A percentile compares a stretch with the other conserved stretches of the same genome.
phyloP scores from a whole-genome alignment of 2,888 invertebrate genomes.

The Luperina testacea region DNA sequence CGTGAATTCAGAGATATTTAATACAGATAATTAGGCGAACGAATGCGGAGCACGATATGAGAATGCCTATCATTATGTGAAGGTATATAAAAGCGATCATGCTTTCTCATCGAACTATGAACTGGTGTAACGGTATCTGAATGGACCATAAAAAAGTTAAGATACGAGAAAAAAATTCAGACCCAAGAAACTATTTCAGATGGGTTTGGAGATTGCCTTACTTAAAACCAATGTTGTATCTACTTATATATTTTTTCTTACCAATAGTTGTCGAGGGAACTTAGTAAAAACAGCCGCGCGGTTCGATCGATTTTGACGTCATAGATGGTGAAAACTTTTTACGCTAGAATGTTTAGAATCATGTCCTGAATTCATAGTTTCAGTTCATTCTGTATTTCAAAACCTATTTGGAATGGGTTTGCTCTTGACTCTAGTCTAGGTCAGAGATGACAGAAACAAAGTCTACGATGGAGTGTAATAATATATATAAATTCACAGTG shows the following conservation, averaged over 20 bases:
- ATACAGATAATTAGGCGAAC: slow-evolving; percentile 53
- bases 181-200: slow-evolving; percentile 27
- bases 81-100: slow-evolving; percentile 20
- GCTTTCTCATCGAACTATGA: slow-evolving; percentile 32
- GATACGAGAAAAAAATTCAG: slow-evolving; percentile 32
- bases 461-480: no score
- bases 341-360: no score
- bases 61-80: slow-evolving; percentile 40
- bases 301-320: not conserved
- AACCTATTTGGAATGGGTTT: no score
- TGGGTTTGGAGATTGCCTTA: slow-evolving; percentile 25
- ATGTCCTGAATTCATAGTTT: no score
- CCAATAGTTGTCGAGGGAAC: not conserved
- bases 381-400: no score
- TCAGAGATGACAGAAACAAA: no score
- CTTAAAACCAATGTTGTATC: not conserved
- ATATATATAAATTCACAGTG: not conserved
- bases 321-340: no score
- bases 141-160: slow-evolving; percentile 46
- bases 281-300: not conserved
- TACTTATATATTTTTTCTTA: not conserved
- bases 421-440: no score
- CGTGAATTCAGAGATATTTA: slow-evolving; percentile 57
- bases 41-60: slow-evolving; percentile 46
- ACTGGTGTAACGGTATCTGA: slow-evolving; percentile 30